Percentiles rank a stretch among this genome's conserved stretches.
These are phyloP conservation scores for Papilio aristodemus DNA, from an alignment of 1,140 invertebrate species.

Conservation along the genomic window DNA sequence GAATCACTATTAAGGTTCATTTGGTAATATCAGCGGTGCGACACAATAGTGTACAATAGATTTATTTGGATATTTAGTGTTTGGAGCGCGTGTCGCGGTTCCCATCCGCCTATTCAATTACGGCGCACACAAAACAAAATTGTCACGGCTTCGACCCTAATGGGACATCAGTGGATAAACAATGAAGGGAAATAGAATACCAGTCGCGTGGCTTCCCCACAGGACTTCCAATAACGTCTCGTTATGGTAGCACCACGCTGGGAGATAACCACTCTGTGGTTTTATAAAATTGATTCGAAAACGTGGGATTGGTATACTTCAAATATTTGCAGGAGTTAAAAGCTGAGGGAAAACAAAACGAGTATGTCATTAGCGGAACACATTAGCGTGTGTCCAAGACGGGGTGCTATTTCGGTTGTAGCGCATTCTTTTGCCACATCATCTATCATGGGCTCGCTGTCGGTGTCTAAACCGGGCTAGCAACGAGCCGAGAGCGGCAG, in stretches of 20 bases:
- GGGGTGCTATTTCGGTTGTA: slow-evolving; percentile 55
- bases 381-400: slow-evolving; percentile 48
- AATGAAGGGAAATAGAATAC: slow-evolving; percentile 63
- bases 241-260: slow-evolving; percentile 54
- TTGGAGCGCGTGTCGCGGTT: slow-evolving; percentile 63
- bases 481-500: slow-evolving; percentile 48
- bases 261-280: slow-evolving; percentile 54
- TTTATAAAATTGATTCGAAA: slow-evolving; percentile 57
- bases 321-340: slow-evolving; percentile 35
- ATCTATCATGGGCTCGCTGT: slow-evolving; percentile 60
- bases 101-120: slow-evolving; percentile 77
- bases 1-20: slow-evolving; percentile 38
- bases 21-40: slow-evolving; percentile 48
- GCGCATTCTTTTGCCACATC: slow-evolving; percentile 50
- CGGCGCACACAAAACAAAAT: slow-evolving; percentile 56
- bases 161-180: slow-evolving; percentile 71
- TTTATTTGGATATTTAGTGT: slow-evolving; percentile 65
- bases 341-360: slow-evolving; percentile 46
- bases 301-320: slow-evolving; percentile 47
- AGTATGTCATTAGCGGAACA: slow-evolving; percentile 57
- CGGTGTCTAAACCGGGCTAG: slow-evolving; percentile 58
- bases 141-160: slow-evolving; percentile 69
- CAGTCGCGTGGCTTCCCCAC: slow-evolving; percentile 72
- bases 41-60: slow-evolving; percentile 64
- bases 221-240: slow-evolving; percentile 64